phyloP scores from a whole-genome alignment of 2,888 invertebrate genomes.

The Cheilosia impressa region DNA sequence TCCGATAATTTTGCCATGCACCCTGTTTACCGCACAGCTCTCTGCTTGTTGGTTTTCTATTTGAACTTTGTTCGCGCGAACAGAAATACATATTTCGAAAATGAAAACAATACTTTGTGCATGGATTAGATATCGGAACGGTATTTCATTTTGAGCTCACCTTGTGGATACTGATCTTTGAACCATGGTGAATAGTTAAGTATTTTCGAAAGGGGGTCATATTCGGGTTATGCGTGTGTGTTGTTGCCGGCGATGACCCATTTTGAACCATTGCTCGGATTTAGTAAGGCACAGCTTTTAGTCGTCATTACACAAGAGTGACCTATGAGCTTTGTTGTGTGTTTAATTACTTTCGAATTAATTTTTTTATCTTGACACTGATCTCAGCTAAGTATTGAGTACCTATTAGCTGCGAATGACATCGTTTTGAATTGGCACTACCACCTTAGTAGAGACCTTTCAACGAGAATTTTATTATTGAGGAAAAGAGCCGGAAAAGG shows the following conservation, averaged over 20 bases:
- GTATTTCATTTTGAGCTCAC: background rate
- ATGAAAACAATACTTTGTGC: background rate
- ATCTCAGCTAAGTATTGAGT: too few species aligned
- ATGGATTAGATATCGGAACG: background rate
- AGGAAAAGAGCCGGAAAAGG: too few species aligned
- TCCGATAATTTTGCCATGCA: background rate
- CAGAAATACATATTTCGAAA: conserved; percentile 2
- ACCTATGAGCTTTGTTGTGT: too few species aligned
- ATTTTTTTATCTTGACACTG: too few species aligned
- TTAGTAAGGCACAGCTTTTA: conserved; percentile 8
- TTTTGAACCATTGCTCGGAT: conserved; percentile 1
- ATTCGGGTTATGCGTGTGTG: background rate
- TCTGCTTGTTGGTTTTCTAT: background rate
- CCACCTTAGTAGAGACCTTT: background rate
- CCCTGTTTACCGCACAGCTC: background rate
- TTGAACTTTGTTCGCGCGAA: conserved; percentile 44
- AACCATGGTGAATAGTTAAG: conserved; percentile 2
- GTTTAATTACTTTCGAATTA: too few species aligned
- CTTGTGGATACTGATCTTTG: conserved; percentile 18
- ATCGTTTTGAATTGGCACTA: background rate
- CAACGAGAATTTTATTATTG: background rate
- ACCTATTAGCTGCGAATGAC: too few species aligned
- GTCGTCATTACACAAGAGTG: too few species aligned
- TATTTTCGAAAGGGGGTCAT: conserved; percentile 6
- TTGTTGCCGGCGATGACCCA: conserved; percentile 4